A percentile compares a stretch with the other conserved stretches of the same genome.
phyloP scores from a whole-genome alignment of 2,888 invertebrate species.

The Prenolepis imparis region DNA sequence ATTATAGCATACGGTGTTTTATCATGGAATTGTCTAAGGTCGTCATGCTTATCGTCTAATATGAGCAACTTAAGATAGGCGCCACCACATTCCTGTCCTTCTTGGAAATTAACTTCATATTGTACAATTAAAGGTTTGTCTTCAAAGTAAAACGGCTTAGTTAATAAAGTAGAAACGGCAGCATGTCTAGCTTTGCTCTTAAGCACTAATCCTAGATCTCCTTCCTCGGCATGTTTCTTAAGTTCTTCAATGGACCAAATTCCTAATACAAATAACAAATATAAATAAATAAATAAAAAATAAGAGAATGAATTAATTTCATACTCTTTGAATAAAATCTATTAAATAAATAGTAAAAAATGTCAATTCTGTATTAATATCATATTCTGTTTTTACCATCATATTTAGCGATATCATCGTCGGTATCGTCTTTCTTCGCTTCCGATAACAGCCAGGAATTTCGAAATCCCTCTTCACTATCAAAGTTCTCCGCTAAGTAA shows the following conservation, averaged over 20 bases:
- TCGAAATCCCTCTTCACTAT: slow-evolving; percentile 91
- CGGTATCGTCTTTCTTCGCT: slow-evolving; percentile 95
- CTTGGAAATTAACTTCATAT: slow-evolving; percentile 97
- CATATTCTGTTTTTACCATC: slow-evolving; percentile 89
- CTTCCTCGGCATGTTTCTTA: slow-evolving; percentile 91
- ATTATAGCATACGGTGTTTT: slow-evolving; percentile 99
- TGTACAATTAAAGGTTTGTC: slow-evolving; percentile 95
- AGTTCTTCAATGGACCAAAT: slow-evolving; percentile 92
- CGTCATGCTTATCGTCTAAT: slow-evolving; percentile 89
- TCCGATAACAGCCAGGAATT: slow-evolving; percentile 95
- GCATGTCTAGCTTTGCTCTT: slow-evolving; percentile 99
- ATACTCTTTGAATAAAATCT: background rate
- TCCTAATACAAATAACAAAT: slow-evolving; percentile 83
- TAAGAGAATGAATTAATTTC: background rate
- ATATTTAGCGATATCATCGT: slow-evolving; percentile 97
- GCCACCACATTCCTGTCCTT: slow-evolving; percentile 99
- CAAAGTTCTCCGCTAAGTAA: slow-evolving; percentile 95
- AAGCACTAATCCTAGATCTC: slow-evolving; percentile 95
- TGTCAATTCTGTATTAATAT: slow-evolving; percentile 40
- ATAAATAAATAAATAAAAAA: background rate
- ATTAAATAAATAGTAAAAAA: background rate
- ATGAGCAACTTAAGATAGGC: slow-evolving; percentile 98
- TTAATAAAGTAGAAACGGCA: slow-evolving; percentile 94
- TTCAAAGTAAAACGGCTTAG: slow-evolving; percentile 93
- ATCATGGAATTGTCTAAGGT: slow-evolving; percentile 95